Evolutionary conservation across 1,140 invertebrate genomes (phyloP).

Genomic region (Melanaphis sacchari): DNA sequence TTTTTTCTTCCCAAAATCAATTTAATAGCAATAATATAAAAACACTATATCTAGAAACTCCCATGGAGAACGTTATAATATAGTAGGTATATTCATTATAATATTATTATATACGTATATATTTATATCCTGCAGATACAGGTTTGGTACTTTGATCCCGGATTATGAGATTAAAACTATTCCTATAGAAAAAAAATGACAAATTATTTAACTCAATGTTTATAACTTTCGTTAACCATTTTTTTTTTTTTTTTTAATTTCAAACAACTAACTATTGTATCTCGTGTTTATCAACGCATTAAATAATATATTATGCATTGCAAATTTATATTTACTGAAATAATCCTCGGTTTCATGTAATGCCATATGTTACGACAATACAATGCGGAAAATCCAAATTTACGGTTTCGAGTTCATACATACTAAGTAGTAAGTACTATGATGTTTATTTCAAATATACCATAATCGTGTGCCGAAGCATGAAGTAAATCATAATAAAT

Average conservation of each 20-base stretch:
- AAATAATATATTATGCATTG: neutral
- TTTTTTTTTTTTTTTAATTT: neutral
- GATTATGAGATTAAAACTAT: neutral
- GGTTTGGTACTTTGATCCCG: neutral
- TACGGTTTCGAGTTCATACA: neutral
- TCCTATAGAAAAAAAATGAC: neutral
- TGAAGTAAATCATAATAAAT: neutral
- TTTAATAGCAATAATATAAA: neutral
- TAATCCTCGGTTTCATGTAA: neutral
- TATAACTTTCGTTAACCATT: neutral
- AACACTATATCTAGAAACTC: conserved; percentile 15
- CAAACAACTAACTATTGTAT: neutral
- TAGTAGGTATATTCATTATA: neutral
- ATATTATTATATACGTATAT: neutral
- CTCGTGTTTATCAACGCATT: neutral
- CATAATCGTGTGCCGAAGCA: neutral
- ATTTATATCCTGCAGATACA: neutral
- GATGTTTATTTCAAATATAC: neutral
- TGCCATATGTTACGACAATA: neutral
- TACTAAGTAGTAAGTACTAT: neutral
- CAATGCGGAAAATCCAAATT: neutral
- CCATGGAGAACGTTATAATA: neutral
- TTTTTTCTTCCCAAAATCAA: neutral
- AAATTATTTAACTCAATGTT: neutral
- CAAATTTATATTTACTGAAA: neutral